Base-by-base conservation (phyloP, 2,113 vertebrate genomes). In the Pedetes capensis region DNA sequence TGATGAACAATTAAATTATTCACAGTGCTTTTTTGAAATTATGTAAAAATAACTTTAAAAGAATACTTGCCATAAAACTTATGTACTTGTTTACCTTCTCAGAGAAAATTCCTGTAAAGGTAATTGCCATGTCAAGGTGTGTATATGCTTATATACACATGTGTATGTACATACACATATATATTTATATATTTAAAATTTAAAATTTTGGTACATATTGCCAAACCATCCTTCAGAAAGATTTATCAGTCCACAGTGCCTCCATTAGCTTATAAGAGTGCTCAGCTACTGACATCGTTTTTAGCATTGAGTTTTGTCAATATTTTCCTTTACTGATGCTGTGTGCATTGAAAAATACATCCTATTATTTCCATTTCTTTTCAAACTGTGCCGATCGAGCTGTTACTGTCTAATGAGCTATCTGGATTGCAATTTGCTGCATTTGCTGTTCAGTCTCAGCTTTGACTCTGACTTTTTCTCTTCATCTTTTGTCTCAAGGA, bases 1-100 rank as follows among this genome's bases (percentile, higher is more conserved):
- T 63, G 39, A 22, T 51, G 68, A 49, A 69, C 93, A 92, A 94
- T 93, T 95, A 87, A 92, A 87, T 96, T 89, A 95, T 47, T 86
- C 74, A 78, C 63, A 89, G 82, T 20, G 16, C 34, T 55, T 68
- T 53, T 89, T 94, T 78, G 74, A 72, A 80, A 80, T 89, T 87
- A 87, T 29, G 11, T 96, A 80, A 95, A 93, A 96, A 89, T 87
- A 69, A 69, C 44, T 86, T 93, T 66, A 7, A 84, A 86, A 94
- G 86, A 93, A 72, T 12, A 5, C 5, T 91, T 84, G 29, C 22
- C 53, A 42, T 25, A 68, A 27, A 83, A 81, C 32, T 18, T 49
- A 85, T 59, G 25, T 29, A 69, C 55, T 86, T 89, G 14, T 66
- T 76, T 94, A 91, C 68, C 34, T 85, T 32, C 59, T 91, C 66